Conservation (phyloP, 1,140 invertebrate species). For the Drosophila lini region DNA sequence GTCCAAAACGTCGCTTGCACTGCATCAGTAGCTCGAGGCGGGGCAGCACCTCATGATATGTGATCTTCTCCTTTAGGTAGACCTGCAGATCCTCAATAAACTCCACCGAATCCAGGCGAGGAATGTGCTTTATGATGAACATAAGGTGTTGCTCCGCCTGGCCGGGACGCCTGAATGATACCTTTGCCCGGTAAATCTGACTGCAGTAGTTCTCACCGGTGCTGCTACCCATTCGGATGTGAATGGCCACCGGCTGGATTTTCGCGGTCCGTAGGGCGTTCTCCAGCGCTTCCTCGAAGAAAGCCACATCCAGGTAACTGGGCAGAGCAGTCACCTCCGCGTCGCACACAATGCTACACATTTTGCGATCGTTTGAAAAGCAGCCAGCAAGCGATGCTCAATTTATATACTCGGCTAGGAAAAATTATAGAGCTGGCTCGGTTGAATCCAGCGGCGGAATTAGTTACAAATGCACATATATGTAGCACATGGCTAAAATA, state of each 20-base stretch:
- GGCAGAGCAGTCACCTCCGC: slow-evolving; percentile 55
- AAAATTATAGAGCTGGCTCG: slow-evolving; percentile 4
- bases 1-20: slow-evolving; percentile 60
- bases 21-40: slow-evolving; percentile 64
- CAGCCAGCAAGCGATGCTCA: background rate
- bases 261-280: slow-evolving; percentile 56
- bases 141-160: slow-evolving; percentile 31
- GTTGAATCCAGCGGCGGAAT: slow-evolving; percentile 13
- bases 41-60: slow-evolving; percentile 69
- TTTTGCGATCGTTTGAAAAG: slow-evolving; percentile 55
- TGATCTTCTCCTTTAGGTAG: slow-evolving; percentile 72
- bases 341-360: slow-evolving; percentile 69
- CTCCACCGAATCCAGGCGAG: slow-evolving; percentile 48
- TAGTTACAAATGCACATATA: slow-evolving; percentile 34
- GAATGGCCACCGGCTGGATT: slow-evolving; percentile 33
- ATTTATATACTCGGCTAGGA: slow-evolving; percentile 49
- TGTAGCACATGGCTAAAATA: slow-evolving; percentile 4
- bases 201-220: slow-evolving; percentile 79
- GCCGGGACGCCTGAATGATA: background rate
- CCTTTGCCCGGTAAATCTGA: slow-evolving; percentile 61
- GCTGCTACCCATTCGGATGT: slow-evolving; percentile 66
- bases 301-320: slow-evolving; percentile 58
- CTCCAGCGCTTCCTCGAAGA: slow-evolving; percentile 75
- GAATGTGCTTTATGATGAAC: slow-evolving; percentile 74
- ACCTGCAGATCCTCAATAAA: slow-evolving; percentile 70